Conservation (phyloP, 1,140 invertebrate genomes). For the Calephelis virginiensis region DNA sequence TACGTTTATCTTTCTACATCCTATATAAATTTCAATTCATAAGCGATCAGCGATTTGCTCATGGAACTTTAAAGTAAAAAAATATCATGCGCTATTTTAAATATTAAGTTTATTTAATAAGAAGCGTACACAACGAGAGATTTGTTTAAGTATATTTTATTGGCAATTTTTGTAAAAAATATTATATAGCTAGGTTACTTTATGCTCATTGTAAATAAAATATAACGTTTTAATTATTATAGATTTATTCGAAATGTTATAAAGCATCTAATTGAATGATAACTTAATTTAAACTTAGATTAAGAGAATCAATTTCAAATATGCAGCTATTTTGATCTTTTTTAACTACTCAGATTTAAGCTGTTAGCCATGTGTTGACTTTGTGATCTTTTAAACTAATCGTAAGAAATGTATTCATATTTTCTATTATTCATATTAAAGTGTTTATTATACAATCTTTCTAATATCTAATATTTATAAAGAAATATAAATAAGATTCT, state of each 20-base stretch:
- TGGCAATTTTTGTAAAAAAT: constrained; percentile 42
- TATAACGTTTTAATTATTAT: constrained; percentile 5
- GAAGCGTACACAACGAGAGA: constrained; percentile 31
- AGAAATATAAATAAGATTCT: constrained; percentile 33
- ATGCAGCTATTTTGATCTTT: constrained; percentile 20
- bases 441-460: constrained; percentile 67
- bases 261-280: constrained; percentile 17
- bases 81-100: background rate
- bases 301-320: constrained; percentile 14
- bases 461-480: constrained; percentile 64
- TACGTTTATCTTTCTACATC: too few relatives aligned
- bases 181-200: constrained; percentile 34
- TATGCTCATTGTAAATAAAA: constrained; percentile 34
- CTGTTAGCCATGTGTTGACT: constrained; percentile 50
- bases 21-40: background rate
- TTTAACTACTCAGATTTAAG: constrained; percentile 16
- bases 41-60: background rate
- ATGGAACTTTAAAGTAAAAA: background rate
- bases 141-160: constrained; percentile 30
- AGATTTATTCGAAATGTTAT: constrained; percentile 11
- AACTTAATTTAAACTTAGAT: constrained; percentile 4
- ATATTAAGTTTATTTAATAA: background rate
- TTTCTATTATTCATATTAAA: constrained; percentile 72
- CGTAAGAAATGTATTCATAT: constrained; percentile 74
- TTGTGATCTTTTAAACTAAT: constrained; percentile 67